Evolutionary conservation across 2,113 vertebrate species (phyloP), one percentile per base, ranked within the genome.

Genomic region (Siniperca knerii): DNA sequence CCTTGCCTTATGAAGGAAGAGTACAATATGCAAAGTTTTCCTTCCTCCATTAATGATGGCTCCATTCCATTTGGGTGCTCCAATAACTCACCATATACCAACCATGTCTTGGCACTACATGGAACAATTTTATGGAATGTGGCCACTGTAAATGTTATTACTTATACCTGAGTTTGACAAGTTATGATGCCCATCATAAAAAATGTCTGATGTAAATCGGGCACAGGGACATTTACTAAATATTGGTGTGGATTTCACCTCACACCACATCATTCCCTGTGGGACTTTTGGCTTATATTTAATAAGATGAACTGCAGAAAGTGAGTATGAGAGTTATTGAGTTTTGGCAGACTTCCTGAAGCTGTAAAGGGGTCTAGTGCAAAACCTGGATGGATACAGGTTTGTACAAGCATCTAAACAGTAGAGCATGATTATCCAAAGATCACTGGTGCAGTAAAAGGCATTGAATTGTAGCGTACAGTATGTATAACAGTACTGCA

Each of bases 291-390:
- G 66, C 70, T 83, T 75, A 16, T 87, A 80, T 90, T 85, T 82
- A 89, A 88, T 87, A 76, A 85, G 84, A 90, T 87, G 64, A 86
- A 84, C 77, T 79, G 76, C 66, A 74, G 74, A 65, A 75, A 66
- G 76, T 74, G 48, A 80, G 75, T 83, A 40, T 77, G 68, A 54
- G 64, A 75, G 85, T 77, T 80, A 89, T 79, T 87, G 70, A 78
- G 42, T 81, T 72, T 54, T 92, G 84, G 84, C 89, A 85, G 84
- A 72, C 62, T 71, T 83, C 86, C 86, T 83, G 7, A 67, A 72
- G 88, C 82, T 77, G 78, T 89, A 81, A 91, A 88, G 81, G 35
- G 86, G 70, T 67, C 37, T 44, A 8, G 62, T 73, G 77, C 52
- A 74, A 77, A 89, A 86, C 52, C 71, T 77, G 33, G 54, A 71